Percentiles rank a stretch among this genome's conserved stretches.
phyloP scores from a whole-genome alignment of 2,113 vertebrate genomes.

The Chroicocephalus ridibundus region DNA sequence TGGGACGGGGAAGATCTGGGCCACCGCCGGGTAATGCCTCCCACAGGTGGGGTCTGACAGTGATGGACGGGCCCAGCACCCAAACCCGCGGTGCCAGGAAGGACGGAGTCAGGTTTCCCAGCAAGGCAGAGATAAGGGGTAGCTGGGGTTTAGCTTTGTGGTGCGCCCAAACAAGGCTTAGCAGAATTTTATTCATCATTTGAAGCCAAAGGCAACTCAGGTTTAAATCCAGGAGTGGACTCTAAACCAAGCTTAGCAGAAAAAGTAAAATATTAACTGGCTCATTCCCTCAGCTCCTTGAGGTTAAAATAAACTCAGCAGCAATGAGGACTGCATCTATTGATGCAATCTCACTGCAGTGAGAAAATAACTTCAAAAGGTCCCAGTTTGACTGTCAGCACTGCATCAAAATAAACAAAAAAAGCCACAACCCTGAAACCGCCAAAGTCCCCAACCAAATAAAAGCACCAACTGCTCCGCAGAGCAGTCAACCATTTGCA shows the following conservation, averaged over 20 bases:
- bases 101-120: background rate
- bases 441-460: background rate
- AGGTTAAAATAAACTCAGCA: background rate
- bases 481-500: slow-evolving; percentile 35
- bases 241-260: background rate
- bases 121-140: background rate
- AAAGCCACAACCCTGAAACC: background rate
- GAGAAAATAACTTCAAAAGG: background rate
- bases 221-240: background rate
- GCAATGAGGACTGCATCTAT: background rate
- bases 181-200: background rate
- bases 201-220: background rate
- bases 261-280: background rate
- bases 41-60: background rate
- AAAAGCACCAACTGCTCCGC: background rate
- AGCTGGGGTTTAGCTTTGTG: background rate
- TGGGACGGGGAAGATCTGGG: background rate
- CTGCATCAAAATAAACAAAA: background rate
- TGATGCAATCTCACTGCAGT: background rate
- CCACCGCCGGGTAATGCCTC: background rate
- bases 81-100: fast-evolving
- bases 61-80: background rate
- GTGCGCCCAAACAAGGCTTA: background rate
- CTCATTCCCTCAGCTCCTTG: background rate
- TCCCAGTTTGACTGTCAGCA: background rate